phyloP scores from a whole-genome alignment of 2,888 invertebrate species.

The Thereva unica region DNA sequence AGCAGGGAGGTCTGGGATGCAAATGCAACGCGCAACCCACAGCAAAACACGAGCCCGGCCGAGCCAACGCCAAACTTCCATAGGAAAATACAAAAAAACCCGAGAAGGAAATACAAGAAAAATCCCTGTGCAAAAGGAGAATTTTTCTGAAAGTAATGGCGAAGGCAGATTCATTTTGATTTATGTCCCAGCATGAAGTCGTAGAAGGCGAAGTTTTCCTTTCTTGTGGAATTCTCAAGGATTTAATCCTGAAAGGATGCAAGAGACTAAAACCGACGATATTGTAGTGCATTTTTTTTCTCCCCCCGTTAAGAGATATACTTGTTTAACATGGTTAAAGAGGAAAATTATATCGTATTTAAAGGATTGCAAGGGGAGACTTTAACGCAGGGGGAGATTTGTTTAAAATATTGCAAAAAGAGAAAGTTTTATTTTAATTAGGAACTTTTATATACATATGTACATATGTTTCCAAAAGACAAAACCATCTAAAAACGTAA shows the following conservation, averaged over 20 bases:
- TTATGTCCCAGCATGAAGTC: conserved; percentile 23
- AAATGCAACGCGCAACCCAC: conserved; percentile 29
- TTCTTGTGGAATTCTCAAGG: conserved; percentile 14
- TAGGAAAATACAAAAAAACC: conserved; percentile 19
- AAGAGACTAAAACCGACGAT: too few relatives aligned
- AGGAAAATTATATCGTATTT: too few relatives aligned
- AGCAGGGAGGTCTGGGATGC: conserved; percentile 26
- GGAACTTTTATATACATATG: too few relatives aligned
- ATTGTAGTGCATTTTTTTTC: too few relatives aligned
- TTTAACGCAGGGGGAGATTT: too few relatives aligned
- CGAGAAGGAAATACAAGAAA: conserved; percentile 8
- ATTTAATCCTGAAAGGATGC: conserved; percentile 8
- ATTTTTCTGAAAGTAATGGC: conserved; percentile 31
- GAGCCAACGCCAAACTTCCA: conserved; percentile 6
- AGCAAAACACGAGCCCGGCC: conserved; percentile 19
- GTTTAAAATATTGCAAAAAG: too few relatives aligned
- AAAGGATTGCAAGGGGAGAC: too few relatives aligned
- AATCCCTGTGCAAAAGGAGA: conserved; percentile 2
- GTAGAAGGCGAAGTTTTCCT: conserved; percentile 25
- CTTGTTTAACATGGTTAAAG: too few relatives aligned
- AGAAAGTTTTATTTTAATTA: too few relatives aligned
- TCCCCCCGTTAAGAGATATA: too few relatives aligned
- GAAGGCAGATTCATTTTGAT: conserved; percentile 31
- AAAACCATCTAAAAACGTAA: too few relatives aligned
- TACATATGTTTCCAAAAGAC: too few relatives aligned